phyloP scores from a whole-genome alignment of 2,113 vertebrate species.

The Stomatorhinus ivindoensis region DNA sequence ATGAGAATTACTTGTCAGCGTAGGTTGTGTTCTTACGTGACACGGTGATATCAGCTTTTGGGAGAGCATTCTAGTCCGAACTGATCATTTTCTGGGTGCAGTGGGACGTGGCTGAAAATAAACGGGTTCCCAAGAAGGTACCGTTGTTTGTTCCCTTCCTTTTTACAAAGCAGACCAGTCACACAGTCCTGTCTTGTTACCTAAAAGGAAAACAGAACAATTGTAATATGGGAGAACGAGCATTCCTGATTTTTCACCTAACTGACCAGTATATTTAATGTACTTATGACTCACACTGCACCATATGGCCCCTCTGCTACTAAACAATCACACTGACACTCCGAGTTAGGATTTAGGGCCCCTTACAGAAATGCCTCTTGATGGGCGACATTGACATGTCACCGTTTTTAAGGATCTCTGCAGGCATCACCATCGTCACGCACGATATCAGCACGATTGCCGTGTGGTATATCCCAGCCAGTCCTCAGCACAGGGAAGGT shows the following conservation, averaged over 20 bases:
- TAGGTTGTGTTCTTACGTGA: background rate
- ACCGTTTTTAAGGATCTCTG: background rate
- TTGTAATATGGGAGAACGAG: background rate
- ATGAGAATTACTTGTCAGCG: background rate
- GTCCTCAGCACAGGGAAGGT: background rate
- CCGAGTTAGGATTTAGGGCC: background rate
- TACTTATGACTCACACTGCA: too few species aligned
- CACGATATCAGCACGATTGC: background rate
- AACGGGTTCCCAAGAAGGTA: background rate
- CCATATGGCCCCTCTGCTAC: background rate
- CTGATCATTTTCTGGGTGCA: background rate
- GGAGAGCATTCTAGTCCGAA: background rate
- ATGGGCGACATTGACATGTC: background rate
- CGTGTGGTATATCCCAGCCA: background rate
- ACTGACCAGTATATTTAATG: background rate
- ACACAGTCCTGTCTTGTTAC: background rate
- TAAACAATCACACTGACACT: background rate
- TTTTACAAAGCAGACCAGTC: background rate
- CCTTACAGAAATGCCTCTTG: background rate
- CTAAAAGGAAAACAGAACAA: background rate
- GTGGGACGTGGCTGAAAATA: background rate
- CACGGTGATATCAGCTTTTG: background rate
- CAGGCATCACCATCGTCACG: background rate
- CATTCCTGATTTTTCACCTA: background rate
- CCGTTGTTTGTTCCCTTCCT: background rate